Conservation (phyloP, 2,888 invertebrate species). For the Luffia ferchaultella region DNA sequence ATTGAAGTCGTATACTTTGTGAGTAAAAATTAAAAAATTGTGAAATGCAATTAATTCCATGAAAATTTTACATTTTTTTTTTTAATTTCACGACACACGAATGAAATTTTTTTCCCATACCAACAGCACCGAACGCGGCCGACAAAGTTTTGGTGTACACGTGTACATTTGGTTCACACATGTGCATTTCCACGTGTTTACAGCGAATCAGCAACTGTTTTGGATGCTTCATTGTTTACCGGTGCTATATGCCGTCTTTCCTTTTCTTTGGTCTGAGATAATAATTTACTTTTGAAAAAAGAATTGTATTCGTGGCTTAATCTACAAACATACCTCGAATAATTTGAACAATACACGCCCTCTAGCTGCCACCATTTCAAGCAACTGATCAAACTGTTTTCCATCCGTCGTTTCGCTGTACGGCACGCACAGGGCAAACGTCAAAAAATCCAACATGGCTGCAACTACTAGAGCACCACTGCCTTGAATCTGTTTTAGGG, state of each 20-base stretch:
- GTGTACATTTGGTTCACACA: too few species aligned
- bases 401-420: constrained; percentile 99
- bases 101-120: too few species aligned
- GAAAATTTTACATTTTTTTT: neutral
- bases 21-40: neutral
- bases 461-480: constrained; percentile 96
- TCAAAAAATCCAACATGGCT: constrained; percentile 97
- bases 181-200: too few species aligned
- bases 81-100: neutral
- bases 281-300: too few species aligned
- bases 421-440: constrained; percentile 97
- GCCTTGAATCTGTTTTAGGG: constrained; percentile 84
- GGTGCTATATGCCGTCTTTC: too few species aligned
- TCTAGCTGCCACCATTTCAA: constrained; percentile 93
- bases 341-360: constrained; percentile 92
- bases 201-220: too few species aligned
- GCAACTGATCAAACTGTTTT: constrained; percentile 90
- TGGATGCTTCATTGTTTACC: too few species aligned
- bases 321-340: constrained; percentile 74
- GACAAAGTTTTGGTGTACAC: too few species aligned
- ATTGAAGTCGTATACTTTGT: neutral
- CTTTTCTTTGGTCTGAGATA: too few species aligned
- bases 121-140: too few species aligned
- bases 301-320: too few species aligned
- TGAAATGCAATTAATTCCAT: neutral